A percentile compares a stretch with the other conserved stretches of the same genome.
Conservation (phyloP, 2,797 vertebrate species). For the Cottoperca gobio region DNA sequence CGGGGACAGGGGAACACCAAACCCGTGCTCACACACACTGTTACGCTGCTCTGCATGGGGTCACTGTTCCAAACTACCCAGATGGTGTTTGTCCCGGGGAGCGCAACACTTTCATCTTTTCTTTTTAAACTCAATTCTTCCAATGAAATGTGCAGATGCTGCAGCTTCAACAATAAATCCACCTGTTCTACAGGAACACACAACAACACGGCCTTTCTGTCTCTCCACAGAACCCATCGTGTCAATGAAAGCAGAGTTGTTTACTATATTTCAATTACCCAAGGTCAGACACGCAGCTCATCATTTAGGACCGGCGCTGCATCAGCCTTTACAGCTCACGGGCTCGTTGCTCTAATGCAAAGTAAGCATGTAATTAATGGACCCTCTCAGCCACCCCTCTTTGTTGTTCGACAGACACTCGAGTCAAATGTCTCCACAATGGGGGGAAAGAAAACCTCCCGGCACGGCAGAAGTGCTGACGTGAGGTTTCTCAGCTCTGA, state of each 20-base stretch:
- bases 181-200: slow-evolving; percentile 60
- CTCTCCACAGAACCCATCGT: slow-evolving; percentile 14
- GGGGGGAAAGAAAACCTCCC: slow-evolving; percentile 76
- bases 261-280: slow-evolving; percentile 78
- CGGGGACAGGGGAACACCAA: slow-evolving; percentile 58
- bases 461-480: slow-evolving; percentile 83
- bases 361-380: slow-evolving; percentile 86
- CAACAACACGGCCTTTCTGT: slow-evolving; percentile 3
- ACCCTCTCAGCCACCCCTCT: slow-evolving; percentile 81
- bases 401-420: slow-evolving; percentile 85
- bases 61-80: slow-evolving; percentile 47
- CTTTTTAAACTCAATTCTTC: neutral
- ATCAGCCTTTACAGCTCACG: slow-evolving; percentile 78
- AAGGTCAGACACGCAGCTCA: slow-evolving; percentile 81
- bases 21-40: slow-evolving; percentile 50
- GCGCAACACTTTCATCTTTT: neutral
- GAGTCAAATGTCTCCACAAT: slow-evolving; percentile 84
- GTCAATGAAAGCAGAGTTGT: slow-evolving; percentile 52
- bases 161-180: slow-evolving; percentile 27
- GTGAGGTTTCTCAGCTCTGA: slow-evolving; percentile 70
- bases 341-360: slow-evolving; percentile 81
- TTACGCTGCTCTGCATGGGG: slow-evolving; percentile 58
- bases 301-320: slow-evolving; percentile 71
- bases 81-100: slow-evolving; percentile 35
- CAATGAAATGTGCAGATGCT: slow-evolving; percentile 13